Conservation (phyloP, 2,113 vertebrate species). For the Paramormyrops kingsleyae region DNA sequence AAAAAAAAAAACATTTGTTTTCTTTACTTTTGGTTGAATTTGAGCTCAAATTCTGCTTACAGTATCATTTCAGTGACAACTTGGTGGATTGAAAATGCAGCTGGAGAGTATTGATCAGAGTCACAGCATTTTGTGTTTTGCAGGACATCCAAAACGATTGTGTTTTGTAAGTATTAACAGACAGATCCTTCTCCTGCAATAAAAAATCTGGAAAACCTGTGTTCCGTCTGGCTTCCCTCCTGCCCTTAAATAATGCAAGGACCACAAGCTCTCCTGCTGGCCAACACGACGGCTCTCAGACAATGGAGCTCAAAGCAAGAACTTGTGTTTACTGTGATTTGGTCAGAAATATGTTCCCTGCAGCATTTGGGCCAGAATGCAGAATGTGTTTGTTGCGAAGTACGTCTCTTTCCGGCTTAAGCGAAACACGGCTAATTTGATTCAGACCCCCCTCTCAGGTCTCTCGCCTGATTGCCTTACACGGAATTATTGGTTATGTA, state of each 20-base stretch:
- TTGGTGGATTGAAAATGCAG: neutral
- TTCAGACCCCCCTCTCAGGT: neutral
- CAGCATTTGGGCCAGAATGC: neutral
- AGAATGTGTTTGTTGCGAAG: neutral
- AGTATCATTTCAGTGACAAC: neutral
- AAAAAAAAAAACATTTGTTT: neutral
- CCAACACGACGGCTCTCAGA: neutral
- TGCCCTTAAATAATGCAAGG: neutral
- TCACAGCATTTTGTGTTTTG: neutral
- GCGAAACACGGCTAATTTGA: neutral
- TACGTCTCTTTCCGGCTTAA: neutral
- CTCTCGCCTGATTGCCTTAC: neutral
- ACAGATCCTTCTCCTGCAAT: neutral
- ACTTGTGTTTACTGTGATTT: neutral
- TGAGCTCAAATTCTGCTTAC: neutral
- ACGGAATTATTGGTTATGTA: neutral
- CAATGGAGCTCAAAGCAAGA: neutral
- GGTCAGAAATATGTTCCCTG: neutral
- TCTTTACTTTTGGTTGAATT: neutral
- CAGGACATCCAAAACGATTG: neutral
- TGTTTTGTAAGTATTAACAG: neutral
- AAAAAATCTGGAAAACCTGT: neutral
- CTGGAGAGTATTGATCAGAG: neutral
- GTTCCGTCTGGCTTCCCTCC: neutral
- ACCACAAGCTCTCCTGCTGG: neutral